phyloP scores from a whole-genome alignment of 1,140 invertebrate genomes.

The Dinothrombium tinctorium region DNA sequence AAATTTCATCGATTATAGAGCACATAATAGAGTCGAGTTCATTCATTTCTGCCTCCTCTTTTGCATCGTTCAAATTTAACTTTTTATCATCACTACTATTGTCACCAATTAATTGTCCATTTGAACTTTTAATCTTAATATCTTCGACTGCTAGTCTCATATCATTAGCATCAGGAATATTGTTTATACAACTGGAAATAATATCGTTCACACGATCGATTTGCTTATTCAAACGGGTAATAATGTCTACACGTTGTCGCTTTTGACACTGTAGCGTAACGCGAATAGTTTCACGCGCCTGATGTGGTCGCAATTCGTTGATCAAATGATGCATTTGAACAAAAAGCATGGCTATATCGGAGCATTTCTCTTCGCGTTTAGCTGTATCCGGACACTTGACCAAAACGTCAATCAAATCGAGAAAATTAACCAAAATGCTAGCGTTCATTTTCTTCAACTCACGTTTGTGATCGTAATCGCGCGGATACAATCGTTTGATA shows the following conservation, averaged over 20 bases:
- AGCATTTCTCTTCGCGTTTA: constrained; percentile 76
- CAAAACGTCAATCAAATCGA: constrained; percentile 81
- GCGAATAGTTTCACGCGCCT: constrained; percentile 26
- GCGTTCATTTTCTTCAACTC: constrained; percentile 94
- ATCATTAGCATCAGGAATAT: not conserved
- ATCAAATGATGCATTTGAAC: constrained; percentile 96
- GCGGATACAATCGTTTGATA: constrained; percentile 78
- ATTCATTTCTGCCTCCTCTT: not conserved
- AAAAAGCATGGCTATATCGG: constrained; percentile 82
- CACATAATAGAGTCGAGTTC: constrained; percentile 11
- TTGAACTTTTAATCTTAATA: not conserved
- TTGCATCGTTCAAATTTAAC: not conserved
- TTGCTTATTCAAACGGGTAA: constrained; percentile 70
- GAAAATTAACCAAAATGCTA: constrained; percentile 79
- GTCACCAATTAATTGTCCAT: not conserved
- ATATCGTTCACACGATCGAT: constrained; percentile 44
- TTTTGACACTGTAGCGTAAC: constrained; percentile 94
- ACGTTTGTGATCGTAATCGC: constrained; percentile 76
- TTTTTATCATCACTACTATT: not conserved
- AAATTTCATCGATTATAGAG: constrained; percentile 9
- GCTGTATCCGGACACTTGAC: constrained; percentile 39
- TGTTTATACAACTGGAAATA: constrained; percentile 6
- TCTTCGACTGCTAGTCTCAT: not conserved
- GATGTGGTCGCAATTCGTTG: constrained; percentile 93
- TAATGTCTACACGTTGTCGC: constrained; percentile 64